Evolutionary conservation across 2,113 vertebrate species (phyloP), one percentile per base, ranked within the genome.

Genomic region (Rhinoderma darwinii): DNA sequence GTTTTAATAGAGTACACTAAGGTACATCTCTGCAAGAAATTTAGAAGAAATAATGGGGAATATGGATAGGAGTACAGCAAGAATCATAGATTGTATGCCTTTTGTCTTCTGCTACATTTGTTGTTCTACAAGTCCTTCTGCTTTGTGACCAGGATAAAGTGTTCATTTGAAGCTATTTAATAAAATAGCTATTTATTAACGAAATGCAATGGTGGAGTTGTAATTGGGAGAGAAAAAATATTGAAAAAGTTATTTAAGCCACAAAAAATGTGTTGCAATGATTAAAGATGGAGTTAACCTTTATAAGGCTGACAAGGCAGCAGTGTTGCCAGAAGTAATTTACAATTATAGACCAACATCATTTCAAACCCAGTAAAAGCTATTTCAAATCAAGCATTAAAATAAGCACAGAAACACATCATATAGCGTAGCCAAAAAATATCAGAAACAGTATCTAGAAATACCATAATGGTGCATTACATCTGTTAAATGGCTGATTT

Each of bases 251-350:
- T 37, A 79, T 59, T 80, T 56, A 59, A 37, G 22, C 54, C 39
- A 81, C 54, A 81, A 77, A 41, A 56, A 81, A 15, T 63, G 78
- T 41, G 37, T 81, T 61, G 2, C 56, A 63, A 43, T 59, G 54
- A 81, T 81, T 41, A 63, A 81, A 81, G 54, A n/a, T 81, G 78
- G 78, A 41, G 54, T 81, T 81, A 81, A 81, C 78, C 78, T 81
- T 81, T 81, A 81, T 43, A 81, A 39, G 41, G 78, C 78, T 81
- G 78, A 81, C 78, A 61, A 61, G 54, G 78, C 78, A 81, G 54
- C 35, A 61, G 37, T 8, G 22, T 25, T 81, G 78, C 78, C 78
- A 81, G 78, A 39, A 81, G 78, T 81, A 81, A 81, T 81, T 81
- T 81, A 81, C 78, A 81, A 81, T 81, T 81, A 81, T 43, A 61